Evolutionary conservation across 2,797 vertebrate species (phyloP).

Genomic region (Danionella dracula): DNA sequence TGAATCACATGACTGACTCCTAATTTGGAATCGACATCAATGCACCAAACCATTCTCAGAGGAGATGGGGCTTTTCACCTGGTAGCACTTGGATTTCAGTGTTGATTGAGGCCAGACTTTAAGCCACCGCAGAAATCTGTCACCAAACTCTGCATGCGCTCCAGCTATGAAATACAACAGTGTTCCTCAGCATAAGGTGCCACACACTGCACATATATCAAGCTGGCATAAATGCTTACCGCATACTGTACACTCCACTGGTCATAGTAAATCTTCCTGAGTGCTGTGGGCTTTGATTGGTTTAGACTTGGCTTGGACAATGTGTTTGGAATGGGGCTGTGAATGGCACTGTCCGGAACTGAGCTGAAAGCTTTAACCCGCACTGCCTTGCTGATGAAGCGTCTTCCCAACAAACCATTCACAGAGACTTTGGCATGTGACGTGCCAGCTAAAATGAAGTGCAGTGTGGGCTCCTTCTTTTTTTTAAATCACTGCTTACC

Average conservation of each 20-base stretch:
- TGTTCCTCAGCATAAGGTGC: constrained; percentile 48
- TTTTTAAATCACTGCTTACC: not conserved
- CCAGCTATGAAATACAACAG: constrained; percentile 48
- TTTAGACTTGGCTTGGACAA: constrained; percentile 38
- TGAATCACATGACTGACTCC: constrained; percentile 31
- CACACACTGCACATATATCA: constrained; percentile 47
- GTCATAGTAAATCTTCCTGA: constrained; percentile 49
- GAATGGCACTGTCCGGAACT: constrained; percentile 26
- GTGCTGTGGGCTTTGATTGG: constrained; percentile 46
- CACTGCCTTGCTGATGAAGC: not conserved
- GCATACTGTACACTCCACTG: constrained; percentile 49
- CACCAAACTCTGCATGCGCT: constrained; percentile 43
- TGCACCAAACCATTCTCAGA: constrained; percentile 21
- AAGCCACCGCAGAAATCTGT: constrained; percentile 46
- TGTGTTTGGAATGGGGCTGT: constrained; percentile 22
- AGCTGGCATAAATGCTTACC: constrained; percentile 52
- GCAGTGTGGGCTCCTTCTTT: constrained; percentile 13
- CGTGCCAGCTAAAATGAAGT: constrained; percentile 17
- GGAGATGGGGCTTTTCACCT: constrained; percentile 37
- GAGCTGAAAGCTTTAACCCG: constrained; percentile 28
- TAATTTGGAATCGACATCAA: constrained; percentile 45
- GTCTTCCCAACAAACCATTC: not conserved
- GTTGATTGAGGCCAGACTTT: constrained; percentile 44
- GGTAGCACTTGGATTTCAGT: constrained; percentile 38
- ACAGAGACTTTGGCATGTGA: constrained; percentile 13